phyloP scores from a whole-genome alignment of 2,888 invertebrate genomes.

The Microctonus brassicae region DNA sequence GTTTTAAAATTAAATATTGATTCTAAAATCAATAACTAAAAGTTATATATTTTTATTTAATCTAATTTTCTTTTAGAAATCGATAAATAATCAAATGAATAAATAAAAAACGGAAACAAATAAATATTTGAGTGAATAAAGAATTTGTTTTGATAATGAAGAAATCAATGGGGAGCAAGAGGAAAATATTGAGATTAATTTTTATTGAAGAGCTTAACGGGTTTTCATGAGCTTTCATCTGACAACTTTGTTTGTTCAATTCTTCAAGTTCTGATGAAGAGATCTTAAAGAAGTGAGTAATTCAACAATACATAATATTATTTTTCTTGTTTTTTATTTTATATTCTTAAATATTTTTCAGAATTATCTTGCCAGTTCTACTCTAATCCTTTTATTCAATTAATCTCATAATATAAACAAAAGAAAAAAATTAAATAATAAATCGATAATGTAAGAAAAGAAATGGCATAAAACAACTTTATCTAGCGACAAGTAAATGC shows the following conservation, averaged over 20 bases:
- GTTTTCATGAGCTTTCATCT: not conserved
- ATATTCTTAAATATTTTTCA: not conserved
- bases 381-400: not conserved
- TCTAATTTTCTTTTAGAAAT: no score
- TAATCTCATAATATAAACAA: not conserved
- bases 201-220: not conserved
- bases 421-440: constrained; percentile 10
- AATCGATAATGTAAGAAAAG: constrained; percentile 2
- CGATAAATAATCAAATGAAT: no score
- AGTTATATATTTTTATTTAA: no score
- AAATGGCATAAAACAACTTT: constrained; percentile 53
- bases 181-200: not conserved
- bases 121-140: no score
- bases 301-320: not conserved
- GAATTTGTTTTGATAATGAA: no score
- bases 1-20: no score
- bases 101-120: no score
- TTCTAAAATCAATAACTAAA: no score
- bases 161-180: not conserved
- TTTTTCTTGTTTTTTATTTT: not conserved
- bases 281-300: not conserved
- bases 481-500: constrained; percentile 54
- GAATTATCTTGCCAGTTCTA: not conserved
- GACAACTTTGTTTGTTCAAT: not conserved
- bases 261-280: not conserved